Conservation (phyloP, 2,888 invertebrate genomes). For the Andrena haemorrhoa region DNA sequence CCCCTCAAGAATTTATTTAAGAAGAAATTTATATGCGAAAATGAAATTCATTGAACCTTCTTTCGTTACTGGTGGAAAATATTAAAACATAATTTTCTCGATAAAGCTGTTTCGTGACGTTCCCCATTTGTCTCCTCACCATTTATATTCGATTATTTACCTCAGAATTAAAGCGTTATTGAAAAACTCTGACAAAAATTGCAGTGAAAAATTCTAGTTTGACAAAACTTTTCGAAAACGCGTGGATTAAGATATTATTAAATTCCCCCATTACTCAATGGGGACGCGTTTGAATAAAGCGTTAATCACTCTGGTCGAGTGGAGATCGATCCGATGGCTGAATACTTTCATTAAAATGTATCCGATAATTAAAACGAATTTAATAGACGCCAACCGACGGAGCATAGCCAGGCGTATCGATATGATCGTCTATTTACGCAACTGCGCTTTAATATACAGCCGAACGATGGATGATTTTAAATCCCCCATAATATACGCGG, state of each 20-base stretch:
- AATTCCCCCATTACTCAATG: not conserved
- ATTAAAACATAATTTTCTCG: no score
- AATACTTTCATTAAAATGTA: constrained; percentile 19
- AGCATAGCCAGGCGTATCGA: not conserved
- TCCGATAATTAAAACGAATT: constrained; percentile 24
- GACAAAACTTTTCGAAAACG: no score
- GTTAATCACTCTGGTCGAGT: not conserved
- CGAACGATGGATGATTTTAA: constrained; percentile 14
- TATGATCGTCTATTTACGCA: constrained; percentile 17
- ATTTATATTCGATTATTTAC: no score
- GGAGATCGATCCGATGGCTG: not conserved
- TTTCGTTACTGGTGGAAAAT: no score
- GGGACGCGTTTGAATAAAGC: not conserved
- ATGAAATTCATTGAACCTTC: no score
- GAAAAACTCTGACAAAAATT: no score
- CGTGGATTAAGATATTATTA: not conserved
- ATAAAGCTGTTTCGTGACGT: no score
- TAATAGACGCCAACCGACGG: not conserved
- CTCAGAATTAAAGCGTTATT: no score
- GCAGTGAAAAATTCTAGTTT: no score
- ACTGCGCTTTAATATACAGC: not conserved
- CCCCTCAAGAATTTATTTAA: no score
- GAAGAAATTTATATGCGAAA: no score
- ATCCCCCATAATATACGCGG: not conserved
- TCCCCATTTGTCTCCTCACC: no score